Conservation (phyloP, 1,140 invertebrate genomes). For the Berghia stephanieae region DNA sequence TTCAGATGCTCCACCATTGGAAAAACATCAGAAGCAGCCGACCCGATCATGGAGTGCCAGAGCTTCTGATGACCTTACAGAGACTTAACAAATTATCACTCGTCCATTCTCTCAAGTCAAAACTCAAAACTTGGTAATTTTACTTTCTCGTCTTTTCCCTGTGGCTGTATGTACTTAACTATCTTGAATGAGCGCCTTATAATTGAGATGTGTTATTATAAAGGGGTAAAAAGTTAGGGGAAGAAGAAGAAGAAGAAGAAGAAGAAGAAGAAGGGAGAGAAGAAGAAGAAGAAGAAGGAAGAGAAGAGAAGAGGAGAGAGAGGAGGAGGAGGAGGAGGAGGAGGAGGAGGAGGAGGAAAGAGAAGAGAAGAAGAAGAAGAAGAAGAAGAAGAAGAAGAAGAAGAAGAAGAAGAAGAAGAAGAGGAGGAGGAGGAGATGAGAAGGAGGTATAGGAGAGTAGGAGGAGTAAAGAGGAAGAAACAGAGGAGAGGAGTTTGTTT, state of each 20-base stretch:
- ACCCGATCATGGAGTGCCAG: constrained; percentile 31
- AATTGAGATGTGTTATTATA: background rate
- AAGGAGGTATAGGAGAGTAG: background rate
- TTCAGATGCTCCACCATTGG: constrained; percentile 27
- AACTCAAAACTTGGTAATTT: constrained; percentile 26
- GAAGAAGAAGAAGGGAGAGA: background rate
- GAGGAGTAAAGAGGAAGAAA: background rate
- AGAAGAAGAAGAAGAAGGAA: background rate
- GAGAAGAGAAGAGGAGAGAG: background rate
- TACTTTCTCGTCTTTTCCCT: background rate
- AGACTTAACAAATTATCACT: constrained; percentile 5
- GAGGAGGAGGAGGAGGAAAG: background rate
- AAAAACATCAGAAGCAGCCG: background rate
- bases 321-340: background rate
- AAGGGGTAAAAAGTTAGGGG: too few species aligned
- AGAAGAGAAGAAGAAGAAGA: background rate
- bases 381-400: background rate
- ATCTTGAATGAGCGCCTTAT: background rate
- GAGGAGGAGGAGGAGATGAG: background rate
- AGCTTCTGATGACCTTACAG: constrained; percentile 33
- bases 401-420: background rate
- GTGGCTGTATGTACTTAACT: background rate
- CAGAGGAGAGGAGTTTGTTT: background rate
- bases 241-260: background rate
- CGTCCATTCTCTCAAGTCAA: constrained; percentile 2